Evolutionary conservation across 2,888 invertebrate genomes (phyloP), one percentile per base, ranked within the genome.

Genomic region (Nomada ruficornis): DNA sequence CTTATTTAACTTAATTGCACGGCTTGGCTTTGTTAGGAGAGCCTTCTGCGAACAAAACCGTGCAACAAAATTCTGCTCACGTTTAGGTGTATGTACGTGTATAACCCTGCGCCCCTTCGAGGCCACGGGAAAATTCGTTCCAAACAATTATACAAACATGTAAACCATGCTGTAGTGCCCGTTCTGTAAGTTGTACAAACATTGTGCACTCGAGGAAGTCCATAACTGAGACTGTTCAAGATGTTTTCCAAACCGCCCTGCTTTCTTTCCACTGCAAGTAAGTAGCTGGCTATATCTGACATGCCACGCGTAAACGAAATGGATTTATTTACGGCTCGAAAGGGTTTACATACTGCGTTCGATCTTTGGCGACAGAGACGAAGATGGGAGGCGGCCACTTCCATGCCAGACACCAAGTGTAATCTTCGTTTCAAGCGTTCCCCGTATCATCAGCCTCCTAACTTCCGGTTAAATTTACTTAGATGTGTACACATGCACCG

Each of bases 311-410:
- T 86, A 83, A 85, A 88, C 84, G 42, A 42, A 60, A 69, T n/a
- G 50, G 77, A 78, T 88, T 82, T 88, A 88, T 88, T 88, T 88
- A 88, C 77, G 82, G 82, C 72, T 26, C 26, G 69, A 57, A 70
- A 62, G 78, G 83, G 76, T 79, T 78, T 79, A 36, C 36, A 5
- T 23, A 70, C 85, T 88, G 88, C 74, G 67, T 86, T 86, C 65
- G 83, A 86, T 88, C 88, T 83, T 77, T 65, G 68, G 62, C 82
- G 82, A 82, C 83, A 68, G 77, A 55, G 42, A n/a, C 23, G 65
- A 55, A 71, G 63, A 62, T 65, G 62, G 71, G 60, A 44, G 73
- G 77, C 50, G 62, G 67, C 76, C 73, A 80, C 82, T 86, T 77
- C 42, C 62, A 69, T 36, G 52, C 84, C 84, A 82, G 77, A 57